A percentile compares a stretch with the other conserved stretches of the same genome.
Conservation (phyloP, 1,140 invertebrate species). For the Ylistrum balloti region DNA sequence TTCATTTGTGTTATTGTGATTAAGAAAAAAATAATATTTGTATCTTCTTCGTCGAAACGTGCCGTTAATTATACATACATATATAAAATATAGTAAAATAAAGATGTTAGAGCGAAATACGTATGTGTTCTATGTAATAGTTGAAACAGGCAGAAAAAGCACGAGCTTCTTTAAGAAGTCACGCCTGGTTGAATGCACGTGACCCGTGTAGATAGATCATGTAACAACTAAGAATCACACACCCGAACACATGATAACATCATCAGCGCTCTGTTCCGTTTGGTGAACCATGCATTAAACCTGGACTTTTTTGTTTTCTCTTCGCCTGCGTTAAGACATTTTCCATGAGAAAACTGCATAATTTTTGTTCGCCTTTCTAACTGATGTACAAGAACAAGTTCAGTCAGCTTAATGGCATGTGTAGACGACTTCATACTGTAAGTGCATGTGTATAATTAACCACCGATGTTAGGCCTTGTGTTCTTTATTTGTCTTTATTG, state of each 20-base stretch:
- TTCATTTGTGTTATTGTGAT: no score
- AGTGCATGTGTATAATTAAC: no score
- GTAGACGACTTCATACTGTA: no score
- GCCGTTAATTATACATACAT: not conserved
- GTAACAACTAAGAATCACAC: slow-evolving; percentile 10
- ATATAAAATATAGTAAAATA: not conserved
- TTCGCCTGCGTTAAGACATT: not conserved
- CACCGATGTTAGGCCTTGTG: no score
- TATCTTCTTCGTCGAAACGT: no score
- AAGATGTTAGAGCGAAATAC: not conserved
- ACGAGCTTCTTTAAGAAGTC: not conserved
- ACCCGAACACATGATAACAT: not conserved
- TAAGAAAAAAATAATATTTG: no score
- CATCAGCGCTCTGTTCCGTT: not conserved
- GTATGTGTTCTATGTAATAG: not conserved
- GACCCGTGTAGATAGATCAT: not conserved
- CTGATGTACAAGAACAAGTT: not conserved
- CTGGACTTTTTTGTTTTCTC: not conserved
- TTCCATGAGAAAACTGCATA: slow-evolving; percentile 11
- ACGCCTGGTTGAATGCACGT: slow-evolving; percentile 31
- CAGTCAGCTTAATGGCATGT: not conserved
- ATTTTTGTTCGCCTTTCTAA: not conserved
- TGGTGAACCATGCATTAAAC: not conserved
- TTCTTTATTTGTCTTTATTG: no score
- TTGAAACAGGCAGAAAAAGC: not conserved